Evolutionary conservation across 1,140 invertebrate species (phyloP), one percentile per base, ranked within the genome.

Genomic region (Drosophila ambigua): DNA sequence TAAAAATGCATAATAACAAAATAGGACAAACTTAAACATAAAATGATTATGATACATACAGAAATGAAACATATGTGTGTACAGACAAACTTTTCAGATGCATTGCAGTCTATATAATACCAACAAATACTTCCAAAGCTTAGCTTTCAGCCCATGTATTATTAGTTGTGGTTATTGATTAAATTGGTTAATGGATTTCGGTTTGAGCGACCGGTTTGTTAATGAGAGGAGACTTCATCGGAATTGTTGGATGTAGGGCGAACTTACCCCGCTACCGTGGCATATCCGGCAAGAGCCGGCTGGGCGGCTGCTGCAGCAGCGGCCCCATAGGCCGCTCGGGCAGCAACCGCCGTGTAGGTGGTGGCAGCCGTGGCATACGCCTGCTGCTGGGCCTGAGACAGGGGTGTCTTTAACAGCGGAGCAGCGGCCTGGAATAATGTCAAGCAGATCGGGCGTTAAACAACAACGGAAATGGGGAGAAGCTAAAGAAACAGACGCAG

Each of bases 281-380:
- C 94, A 93, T 93, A 95, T 94, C 96, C 95, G 74, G 95, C 95
- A 55, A 95, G 94, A 93, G 78, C 93, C 93, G 92, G 95, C 94
- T 74, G 95, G 94, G 72, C 96, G 93, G 96, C 96, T 95, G 79
- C 96, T 93, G 96, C 96, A 51, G 96, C 96, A 45, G 96, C 96
- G 39, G 96, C 95, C 53, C 96, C 96, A 82, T 96, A 96, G 43
- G 95, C 95, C 28, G 96, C 96, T 69, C 95, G 95, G 77, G 96
- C 95, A 31, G 96, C 96, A 68, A 96, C 96, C 78, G 96, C 96
- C 90, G 95, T 96, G 92, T 96, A 96, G 72, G 94, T 95, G 69
- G 96, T 96, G 64, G 95, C 95, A 69, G 95, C 95, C 80, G 95
- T 95, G 65, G 90, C 90, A 52, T 90, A 90, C 75, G 95, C 95